These are phyloP conservation scores for Strix aluco DNA, from an alignment of 2,113 vertebrate genomes.

Conservation along the genomic window DNA sequence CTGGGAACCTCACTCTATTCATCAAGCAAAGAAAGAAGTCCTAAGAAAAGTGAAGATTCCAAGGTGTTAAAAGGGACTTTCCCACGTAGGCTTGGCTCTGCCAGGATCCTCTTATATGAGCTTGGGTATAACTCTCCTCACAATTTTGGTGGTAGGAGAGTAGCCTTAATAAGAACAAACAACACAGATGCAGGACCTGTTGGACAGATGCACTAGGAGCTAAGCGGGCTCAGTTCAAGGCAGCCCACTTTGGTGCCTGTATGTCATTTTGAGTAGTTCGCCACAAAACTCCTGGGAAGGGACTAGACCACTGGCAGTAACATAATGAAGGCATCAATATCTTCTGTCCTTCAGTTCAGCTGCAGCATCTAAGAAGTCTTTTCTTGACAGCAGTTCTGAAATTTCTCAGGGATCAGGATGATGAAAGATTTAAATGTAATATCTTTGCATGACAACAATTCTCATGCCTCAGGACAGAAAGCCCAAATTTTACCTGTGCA, in stretches of 20 bases:
- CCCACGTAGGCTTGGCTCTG: neutral
- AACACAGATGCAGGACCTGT: neutral
- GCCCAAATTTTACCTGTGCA: neutral
- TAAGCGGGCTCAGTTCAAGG: fast-evolving
- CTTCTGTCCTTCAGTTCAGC: neutral
- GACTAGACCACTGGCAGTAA: neutral
- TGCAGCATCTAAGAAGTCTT: neutral
- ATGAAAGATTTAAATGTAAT: neutral
- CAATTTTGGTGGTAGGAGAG: neutral
- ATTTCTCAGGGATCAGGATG: neutral
- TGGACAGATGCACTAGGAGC: neutral
- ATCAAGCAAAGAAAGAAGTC: neutral
- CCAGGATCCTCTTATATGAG: neutral
- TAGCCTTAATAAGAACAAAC: neutral
- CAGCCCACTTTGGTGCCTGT: fast-evolving
- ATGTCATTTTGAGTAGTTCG: neutral
- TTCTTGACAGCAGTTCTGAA: neutral
- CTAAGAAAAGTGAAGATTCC: neutral
- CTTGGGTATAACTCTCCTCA: neutral
- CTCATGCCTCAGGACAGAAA: neutral
- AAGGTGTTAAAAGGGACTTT: neutral
- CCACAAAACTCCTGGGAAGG: neutral
- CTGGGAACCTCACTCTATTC: neutral
- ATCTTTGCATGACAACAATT: neutral
- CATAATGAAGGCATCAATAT: neutral